These are phyloP conservation scores for Drosophila sulfurigaster DNA, from an alignment of 1,140 invertebrate genomes.

Conservation along the genomic window DNA sequence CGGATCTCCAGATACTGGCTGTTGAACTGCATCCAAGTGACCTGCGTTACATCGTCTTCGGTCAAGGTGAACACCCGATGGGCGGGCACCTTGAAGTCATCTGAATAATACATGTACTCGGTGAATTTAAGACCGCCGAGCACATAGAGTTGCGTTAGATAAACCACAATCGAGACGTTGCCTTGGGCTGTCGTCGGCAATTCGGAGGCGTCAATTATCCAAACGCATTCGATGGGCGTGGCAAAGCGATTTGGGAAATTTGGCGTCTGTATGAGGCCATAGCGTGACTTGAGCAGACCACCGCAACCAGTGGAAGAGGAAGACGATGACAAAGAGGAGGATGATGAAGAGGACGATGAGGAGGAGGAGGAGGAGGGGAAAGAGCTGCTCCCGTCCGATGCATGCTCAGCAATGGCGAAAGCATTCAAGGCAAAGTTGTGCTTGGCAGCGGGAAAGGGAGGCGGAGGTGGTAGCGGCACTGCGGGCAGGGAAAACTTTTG, in stretches of 20 bases:
- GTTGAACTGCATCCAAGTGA: slow-evolving; percentile 89
- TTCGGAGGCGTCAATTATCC: slow-evolving; percentile 93
- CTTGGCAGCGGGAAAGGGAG: slow-evolving; percentile 64
- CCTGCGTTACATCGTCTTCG: slow-evolving; percentile 89
- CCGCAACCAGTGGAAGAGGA: slow-evolving; percentile 86
- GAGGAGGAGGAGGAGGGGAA: slow-evolving; percentile 22
- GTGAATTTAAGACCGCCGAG: slow-evolving; percentile 92
- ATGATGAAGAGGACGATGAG: slow-evolving; percentile 12
- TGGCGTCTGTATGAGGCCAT: slow-evolving; percentile 91
- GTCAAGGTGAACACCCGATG: slow-evolving; percentile 85
- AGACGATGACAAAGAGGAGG: slow-evolving; percentile 1
- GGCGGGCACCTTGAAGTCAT: slow-evolving; percentile 88
- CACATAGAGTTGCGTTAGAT: slow-evolving; percentile 95
- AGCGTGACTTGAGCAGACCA: slow-evolving; percentile 87
- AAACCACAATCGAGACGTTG: slow-evolving; percentile 91
- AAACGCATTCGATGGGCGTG: slow-evolving; percentile 93
- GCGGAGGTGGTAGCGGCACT: slow-evolving; percentile 77
- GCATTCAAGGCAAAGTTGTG: slow-evolving; percentile 72
- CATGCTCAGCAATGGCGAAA: slow-evolving; percentile 55
- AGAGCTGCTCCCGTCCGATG: not conserved
- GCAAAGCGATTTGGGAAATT: slow-evolving; percentile 92
- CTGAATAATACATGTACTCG: slow-evolving; percentile 93
- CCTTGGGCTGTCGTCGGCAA: slow-evolving; percentile 59
- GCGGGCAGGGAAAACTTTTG: slow-evolving; percentile 73
- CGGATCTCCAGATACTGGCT: slow-evolving; percentile 92